A percentile compares a stretch with the other conserved stretches of the same genome.
Evolutionary conservation across 2,113 vertebrate species (phyloP).

Genomic region (Oryzias curvinotus): DNA sequence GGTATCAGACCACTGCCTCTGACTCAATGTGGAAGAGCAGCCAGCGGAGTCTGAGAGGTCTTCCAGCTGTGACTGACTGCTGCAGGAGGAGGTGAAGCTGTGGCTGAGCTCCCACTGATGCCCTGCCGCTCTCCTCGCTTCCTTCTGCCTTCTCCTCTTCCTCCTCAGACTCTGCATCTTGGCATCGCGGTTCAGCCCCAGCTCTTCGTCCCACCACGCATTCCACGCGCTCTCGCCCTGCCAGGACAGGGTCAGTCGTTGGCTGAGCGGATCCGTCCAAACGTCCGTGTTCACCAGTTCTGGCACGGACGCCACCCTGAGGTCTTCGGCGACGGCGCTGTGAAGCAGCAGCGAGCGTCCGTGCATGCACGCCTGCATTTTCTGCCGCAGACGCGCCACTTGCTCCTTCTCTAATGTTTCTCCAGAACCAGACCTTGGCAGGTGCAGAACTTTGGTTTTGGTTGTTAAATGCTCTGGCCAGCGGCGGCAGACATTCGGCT

Average conservation of each 20-base stretch:
- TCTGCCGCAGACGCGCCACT: conserved; percentile 14
- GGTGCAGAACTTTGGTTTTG: background rate
- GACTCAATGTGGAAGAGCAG: conserved; percentile 30
- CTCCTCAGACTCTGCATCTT: conserved; percentile 62
- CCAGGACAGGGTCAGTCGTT: conserved; percentile 81
- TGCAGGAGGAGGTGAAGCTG: conserved; percentile 82
- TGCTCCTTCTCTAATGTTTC: background rate
- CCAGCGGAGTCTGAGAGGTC: conserved; percentile 16
- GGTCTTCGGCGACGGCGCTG: conserved; percentile 4
- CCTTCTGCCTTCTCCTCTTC: conserved; percentile 74
- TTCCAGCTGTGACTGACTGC: conserved; percentile 64
- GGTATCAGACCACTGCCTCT: conserved; percentile 33
- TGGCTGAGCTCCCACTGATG: conserved; percentile 55
- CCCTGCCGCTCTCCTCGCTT: background rate
- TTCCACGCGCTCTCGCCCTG: conserved; percentile 63
- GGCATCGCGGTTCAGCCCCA: conserved; percentile 36
- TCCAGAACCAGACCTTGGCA: accelerated
- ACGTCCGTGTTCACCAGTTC: conserved; percentile 10
- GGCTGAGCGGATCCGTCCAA: conserved; percentile 73
- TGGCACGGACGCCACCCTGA: background rate
- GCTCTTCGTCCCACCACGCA: conserved; percentile 80
- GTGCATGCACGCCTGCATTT: conserved; percentile 64
- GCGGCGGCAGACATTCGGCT: background rate
- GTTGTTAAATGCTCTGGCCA: background rate
- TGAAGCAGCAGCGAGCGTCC: conserved; percentile 56